Conservation (phyloP, 2,797 vertebrate genomes). For the Erpetoichthys calabaricus region DNA sequence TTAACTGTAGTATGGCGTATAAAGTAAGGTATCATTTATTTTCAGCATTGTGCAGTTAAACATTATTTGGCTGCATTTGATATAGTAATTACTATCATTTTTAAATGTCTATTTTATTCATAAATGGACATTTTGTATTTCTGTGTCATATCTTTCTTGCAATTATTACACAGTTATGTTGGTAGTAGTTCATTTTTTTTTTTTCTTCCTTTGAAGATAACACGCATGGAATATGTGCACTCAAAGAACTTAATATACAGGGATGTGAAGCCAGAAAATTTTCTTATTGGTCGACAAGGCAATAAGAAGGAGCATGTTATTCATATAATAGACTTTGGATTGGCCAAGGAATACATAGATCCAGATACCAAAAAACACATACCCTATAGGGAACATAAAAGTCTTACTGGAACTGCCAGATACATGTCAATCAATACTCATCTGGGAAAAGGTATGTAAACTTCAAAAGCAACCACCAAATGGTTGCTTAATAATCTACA, state of each 20-base stretch:
- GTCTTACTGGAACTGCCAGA: constrained; percentile 89
- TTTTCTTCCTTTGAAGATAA: constrained; percentile 53
- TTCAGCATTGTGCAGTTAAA: too few relatives aligned
- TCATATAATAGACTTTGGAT: constrained; percentile 97
- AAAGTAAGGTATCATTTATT: too few relatives aligned
- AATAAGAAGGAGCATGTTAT: constrained; percentile 95
- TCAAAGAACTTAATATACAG: constrained; percentile 98
- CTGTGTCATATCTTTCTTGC: constrained; percentile 13
- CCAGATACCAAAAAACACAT: constrained; percentile 99
- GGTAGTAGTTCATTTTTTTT: neutral
- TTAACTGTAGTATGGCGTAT: too few relatives aligned
- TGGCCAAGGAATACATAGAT: constrained; percentile 97
- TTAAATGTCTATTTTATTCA: constrained; percentile 1
- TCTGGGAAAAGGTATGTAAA: constrained; percentile 81
- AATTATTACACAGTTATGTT: neutral
- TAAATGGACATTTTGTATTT: constrained; percentile 22
- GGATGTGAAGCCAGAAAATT: constrained; percentile 96
- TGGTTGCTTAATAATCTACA: neutral
- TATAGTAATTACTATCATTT: too few relatives aligned
- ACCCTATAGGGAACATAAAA: constrained; percentile 96
- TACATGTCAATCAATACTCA: constrained; percentile 99
- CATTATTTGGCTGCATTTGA: too few relatives aligned
- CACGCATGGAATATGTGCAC: constrained; percentile 95
- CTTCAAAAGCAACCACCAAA: neutral
- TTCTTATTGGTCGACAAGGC: constrained; percentile 92